Conservation (phyloP, 2,113 vertebrate species). For the Oryzias woworae region DNA sequence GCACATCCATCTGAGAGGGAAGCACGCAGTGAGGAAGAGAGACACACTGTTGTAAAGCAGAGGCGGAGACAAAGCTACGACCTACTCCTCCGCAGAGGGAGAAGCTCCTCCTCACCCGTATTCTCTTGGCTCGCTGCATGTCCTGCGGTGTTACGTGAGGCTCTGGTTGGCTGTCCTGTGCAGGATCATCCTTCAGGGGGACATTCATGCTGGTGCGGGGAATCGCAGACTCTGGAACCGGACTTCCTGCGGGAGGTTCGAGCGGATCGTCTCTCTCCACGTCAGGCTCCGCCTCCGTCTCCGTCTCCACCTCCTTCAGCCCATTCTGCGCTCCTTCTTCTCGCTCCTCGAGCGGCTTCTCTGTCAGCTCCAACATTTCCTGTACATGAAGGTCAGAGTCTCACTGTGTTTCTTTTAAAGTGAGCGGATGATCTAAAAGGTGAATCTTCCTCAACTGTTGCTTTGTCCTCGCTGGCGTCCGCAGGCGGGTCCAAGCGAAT, state of each 20-base stretch:
- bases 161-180: conserved; percentile 70
- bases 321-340: conserved; percentile 81
- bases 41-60: conserved; percentile 64
- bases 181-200: conserved; percentile 78
- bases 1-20: conserved; percentile 89
- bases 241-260: conserved; percentile 65
- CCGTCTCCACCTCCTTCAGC: conserved; percentile 81
- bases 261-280: conserved; percentile 69
- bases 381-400: conserved; percentile 42
- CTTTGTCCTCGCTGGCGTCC: conserved; percentile 81
- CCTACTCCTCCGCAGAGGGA: too few species aligned
- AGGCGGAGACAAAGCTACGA: background rate
- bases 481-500: conserved; percentile 83
- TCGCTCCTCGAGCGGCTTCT: conserved; percentile 84
- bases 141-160: conserved; percentile 87
- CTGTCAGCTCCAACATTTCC: conserved; percentile 87
- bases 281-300: conserved; percentile 43
- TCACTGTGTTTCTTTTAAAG: background rate
- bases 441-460: conserved; percentile 48
- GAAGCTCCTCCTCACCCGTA: conserved; percentile 73
- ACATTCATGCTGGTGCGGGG: conserved; percentile 45
- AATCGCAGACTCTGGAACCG: conserved; percentile 53
- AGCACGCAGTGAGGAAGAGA: conserved; percentile 67
- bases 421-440: background rate
- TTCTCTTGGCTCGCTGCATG: conserved; percentile 91